Conservation (phyloP, 2,797 vertebrate species). For the Megalops cyprinoides region DNA sequence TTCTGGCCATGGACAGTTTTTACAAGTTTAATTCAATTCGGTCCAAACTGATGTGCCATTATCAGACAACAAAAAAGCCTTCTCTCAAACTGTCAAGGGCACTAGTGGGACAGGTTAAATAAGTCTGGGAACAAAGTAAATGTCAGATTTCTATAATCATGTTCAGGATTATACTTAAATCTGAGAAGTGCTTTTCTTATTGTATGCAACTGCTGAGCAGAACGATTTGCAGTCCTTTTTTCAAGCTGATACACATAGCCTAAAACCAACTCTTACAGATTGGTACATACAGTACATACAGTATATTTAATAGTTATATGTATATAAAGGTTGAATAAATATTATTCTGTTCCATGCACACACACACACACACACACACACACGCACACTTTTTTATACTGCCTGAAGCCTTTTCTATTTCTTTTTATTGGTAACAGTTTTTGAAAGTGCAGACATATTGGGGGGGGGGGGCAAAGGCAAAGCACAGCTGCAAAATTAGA, state of each 20-base stretch:
- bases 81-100: slow-evolving; percentile 60
- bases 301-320: too few relatives aligned
- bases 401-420: not conserved
- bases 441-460: not conserved
- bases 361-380: too few relatives aligned
- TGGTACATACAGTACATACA: too few relatives aligned
- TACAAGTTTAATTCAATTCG: slow-evolving; percentile 71
- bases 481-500: slow-evolving; percentile 34
- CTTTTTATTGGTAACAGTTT: not conserved
- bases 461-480: not conserved
- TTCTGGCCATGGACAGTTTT: slow-evolving; percentile 64
- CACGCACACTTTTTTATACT: too few relatives aligned
- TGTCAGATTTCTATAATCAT: slow-evolving; percentile 57
- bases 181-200: slow-evolving; percentile 46
- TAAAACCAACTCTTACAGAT: slow-evolving; percentile 19
- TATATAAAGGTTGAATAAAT: too few relatives aligned
- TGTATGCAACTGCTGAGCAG: slow-evolving; percentile 27
- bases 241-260: slow-evolving; percentile 29
- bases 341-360: too few relatives aligned
- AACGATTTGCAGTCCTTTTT: slow-evolving; percentile 29
- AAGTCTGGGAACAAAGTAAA: slow-evolving; percentile 54
- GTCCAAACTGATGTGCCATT: slow-evolving; percentile 63
- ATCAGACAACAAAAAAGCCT: slow-evolving; percentile 70
- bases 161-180: slow-evolving; percentile 42
- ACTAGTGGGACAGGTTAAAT: slow-evolving; percentile 68